phyloP scores from a whole-genome alignment of 2,888 invertebrate species.

The Cinara cedri region DNA sequence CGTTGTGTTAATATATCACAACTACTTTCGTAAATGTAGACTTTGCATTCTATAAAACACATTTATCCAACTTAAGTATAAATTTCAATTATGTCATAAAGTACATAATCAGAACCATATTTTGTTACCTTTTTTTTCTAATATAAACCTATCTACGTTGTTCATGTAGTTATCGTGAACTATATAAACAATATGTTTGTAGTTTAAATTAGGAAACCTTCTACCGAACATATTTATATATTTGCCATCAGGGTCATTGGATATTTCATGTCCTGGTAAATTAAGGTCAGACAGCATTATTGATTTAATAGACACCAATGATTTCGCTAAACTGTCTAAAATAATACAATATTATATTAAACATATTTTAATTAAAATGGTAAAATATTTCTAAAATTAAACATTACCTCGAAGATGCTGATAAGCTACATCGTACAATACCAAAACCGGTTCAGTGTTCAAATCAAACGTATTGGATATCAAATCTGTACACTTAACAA shows the following conservation, averaged over 20 bases:
- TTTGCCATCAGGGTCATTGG: background rate
- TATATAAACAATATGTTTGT: slow-evolving; percentile 43
- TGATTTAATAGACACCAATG: slow-evolving; percentile 6
- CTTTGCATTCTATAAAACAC: slow-evolving; percentile 45
- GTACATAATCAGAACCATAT: background rate
- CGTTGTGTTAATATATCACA: slow-evolving; percentile 27
- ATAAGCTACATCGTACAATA: slow-evolving; percentile 72
- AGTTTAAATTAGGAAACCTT: slow-evolving; percentile 28
- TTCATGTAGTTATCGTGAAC: slow-evolving; percentile 40
- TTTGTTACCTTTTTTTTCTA: slow-evolving; percentile 29
- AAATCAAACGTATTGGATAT: background rate
- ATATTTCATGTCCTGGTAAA: slow-evolving; percentile 1
- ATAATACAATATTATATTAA: background rate
- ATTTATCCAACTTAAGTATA: slow-evolving; percentile 4
- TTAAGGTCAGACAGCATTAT: slow-evolving; percentile 29
- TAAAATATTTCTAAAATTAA: slow-evolving; percentile 1
- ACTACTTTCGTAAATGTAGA: slow-evolving; percentile 44
- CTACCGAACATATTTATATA: slow-evolving; percentile 33
- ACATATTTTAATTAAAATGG: background rate
- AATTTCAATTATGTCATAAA: background rate
- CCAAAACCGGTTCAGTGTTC: slow-evolving; percentile 64
- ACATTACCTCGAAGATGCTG: slow-evolving; percentile 59
- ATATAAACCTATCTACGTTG: slow-evolving; percentile 40
- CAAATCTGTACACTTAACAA: slow-evolving; percentile 62
- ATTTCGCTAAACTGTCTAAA: slow-evolving; percentile 26